Conservation (phyloP, 2,797 vertebrate species). For the Anabacerthia variegaticeps region DNA sequence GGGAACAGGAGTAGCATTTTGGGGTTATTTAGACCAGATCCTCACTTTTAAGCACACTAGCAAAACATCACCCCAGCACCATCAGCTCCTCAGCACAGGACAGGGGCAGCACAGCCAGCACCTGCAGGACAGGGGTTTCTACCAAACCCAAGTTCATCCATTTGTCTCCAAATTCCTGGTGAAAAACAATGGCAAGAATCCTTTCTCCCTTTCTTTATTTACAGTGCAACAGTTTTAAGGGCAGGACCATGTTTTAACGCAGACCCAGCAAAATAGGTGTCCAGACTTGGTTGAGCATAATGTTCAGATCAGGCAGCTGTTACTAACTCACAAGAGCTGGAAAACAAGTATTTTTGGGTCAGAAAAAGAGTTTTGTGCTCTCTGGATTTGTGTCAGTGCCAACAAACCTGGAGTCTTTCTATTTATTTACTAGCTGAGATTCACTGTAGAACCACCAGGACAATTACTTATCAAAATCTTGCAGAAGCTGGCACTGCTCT, state of each 20-base stretch:
- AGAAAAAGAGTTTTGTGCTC: neutral
- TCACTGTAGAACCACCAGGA: neutral
- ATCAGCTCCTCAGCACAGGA: neutral
- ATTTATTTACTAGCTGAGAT: neutral
- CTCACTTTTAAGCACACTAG: neutral
- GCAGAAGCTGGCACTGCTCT: neutral
- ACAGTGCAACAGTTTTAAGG: neutral
- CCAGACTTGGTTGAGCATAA: neutral
- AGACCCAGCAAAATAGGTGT: neutral
- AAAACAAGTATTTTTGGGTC: neutral
- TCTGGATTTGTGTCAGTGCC: neutral
- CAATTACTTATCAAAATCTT: neutral
- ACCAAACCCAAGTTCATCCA: neutral
- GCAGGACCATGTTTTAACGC: neutral
- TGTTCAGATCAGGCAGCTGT: neutral
- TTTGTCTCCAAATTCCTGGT: neutral
- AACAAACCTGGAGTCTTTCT: neutral
- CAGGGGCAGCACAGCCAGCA: neutral
- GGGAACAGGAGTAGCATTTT: neutral
- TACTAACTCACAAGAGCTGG: neutral
- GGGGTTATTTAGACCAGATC: neutral
- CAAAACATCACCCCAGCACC: neutral
- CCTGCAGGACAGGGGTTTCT: accelerated
- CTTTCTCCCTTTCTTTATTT: neutral
- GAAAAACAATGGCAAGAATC: neutral